Conservation (phyloP, 2,113 vertebrate genomes). For the Channa argus region DNA sequence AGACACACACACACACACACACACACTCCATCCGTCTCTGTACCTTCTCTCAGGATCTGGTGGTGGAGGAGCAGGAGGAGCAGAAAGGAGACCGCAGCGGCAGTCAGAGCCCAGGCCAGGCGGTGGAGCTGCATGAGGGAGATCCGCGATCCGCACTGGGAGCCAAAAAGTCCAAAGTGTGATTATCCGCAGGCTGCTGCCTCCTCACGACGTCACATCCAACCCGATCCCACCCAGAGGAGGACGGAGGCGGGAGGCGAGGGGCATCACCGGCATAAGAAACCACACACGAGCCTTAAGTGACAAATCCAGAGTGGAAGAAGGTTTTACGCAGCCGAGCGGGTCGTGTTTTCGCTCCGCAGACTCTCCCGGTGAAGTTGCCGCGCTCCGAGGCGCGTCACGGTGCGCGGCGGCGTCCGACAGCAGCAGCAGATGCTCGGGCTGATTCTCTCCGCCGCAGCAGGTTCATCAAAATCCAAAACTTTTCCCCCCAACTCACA, state of each 20-base stretch:
- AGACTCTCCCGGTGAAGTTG: constrained; percentile 16
- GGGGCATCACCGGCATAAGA: constrained; percentile 33
- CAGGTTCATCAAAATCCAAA: constrained; percentile 9
- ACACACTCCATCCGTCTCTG: not conserved
- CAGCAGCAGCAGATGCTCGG: constrained; percentile 5
- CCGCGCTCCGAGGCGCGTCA: constrained; percentile 33
- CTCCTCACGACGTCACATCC: constrained; percentile 49
- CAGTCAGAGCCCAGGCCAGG: constrained; percentile 89
- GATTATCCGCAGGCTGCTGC: constrained; percentile 74
- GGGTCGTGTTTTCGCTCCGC: not conserved
- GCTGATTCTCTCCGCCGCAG: constrained; percentile 22
- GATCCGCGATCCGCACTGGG: constrained; percentile 26
- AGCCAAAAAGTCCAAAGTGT: constrained; percentile 44
- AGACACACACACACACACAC: constrained; percentile 8
- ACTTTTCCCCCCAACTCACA: constrained; percentile 48
- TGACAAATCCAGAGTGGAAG: constrained; percentile 29
- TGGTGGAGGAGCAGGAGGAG: constrained; percentile 89
- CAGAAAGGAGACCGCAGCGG: constrained; percentile 90
- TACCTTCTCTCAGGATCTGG: constrained; percentile 92
- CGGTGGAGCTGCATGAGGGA: constrained; percentile 90
- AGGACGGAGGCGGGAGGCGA: constrained; percentile 12
- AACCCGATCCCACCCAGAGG: constrained; percentile 30
- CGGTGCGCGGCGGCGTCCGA: constrained; percentile 24
- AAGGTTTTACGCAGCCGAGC: not conserved
- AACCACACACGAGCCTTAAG: constrained; percentile 4